Evolutionary conservation across 23 tunicate species (phyloP).

Genomic region (Trididemnum clinides): DNA sequence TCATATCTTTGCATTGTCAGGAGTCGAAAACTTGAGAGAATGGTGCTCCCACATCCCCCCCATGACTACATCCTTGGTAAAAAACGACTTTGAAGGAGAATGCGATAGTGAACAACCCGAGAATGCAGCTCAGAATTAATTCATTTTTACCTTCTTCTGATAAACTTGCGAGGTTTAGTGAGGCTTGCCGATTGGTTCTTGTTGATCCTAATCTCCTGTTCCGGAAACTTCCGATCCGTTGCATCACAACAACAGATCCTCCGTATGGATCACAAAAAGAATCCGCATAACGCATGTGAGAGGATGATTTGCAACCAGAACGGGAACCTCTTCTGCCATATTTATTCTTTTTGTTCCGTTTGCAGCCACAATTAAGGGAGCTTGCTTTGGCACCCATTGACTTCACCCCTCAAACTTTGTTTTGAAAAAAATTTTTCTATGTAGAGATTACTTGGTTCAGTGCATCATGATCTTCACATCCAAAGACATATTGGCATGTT

Average conservation of each 20-base stretch:
- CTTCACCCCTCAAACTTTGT: no score
- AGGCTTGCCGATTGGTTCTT: conserved; percentile 16
- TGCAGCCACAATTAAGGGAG: background rate
- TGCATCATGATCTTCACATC: no score
- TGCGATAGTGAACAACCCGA: no score
- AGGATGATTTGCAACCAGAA: background rate
- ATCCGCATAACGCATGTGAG: background rate
- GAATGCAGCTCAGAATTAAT: no score
- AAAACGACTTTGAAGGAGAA: no score
- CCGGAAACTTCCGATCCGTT: background rate
- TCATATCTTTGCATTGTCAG: no score
- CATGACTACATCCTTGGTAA: no score
- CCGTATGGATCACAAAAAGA: background rate
- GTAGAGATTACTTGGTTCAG: no score
- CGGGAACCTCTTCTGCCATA: background rate
- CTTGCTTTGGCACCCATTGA: conserved; percentile 27
- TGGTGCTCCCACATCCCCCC: background rate
- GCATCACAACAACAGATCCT: background rate
- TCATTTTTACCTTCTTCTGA: background rate
- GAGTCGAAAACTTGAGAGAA: background rate
- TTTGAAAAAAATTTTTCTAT: no score
- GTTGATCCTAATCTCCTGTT: background rate
- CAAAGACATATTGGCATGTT: no score
- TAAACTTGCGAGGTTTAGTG: background rate
- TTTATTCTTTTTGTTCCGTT: background rate